Percentiles rank a stretch among this genome's conserved stretches.
Conservation (phyloP, 2,113 vertebrate genomes). For the Trochalopteron elliotii region DNA sequence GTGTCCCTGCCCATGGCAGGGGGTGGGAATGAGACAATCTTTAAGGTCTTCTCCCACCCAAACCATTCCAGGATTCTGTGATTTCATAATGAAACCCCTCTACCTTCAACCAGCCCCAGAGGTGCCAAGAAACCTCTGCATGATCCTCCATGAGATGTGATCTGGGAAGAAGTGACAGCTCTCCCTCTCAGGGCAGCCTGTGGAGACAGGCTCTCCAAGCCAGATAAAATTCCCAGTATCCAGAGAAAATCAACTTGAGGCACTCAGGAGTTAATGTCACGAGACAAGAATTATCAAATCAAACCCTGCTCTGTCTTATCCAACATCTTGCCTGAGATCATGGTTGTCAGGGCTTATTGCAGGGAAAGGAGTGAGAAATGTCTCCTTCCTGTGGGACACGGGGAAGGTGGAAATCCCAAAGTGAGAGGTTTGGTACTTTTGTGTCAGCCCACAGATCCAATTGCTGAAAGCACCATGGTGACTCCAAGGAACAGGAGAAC, state of each 20-base stretch:
- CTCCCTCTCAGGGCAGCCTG: not conserved
- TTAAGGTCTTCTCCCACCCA: not conserved
- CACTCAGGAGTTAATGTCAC: not conserved
- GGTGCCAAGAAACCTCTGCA: not conserved
- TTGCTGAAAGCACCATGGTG: not conserved
- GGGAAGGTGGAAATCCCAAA: not conserved
- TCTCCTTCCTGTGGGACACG: not conserved
- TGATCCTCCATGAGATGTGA: not conserved
- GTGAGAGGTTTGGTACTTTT: rapidly evolving
- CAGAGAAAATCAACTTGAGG: not conserved
- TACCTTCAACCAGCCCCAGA: not conserved
- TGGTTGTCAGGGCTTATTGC: not conserved
- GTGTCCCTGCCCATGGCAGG: not conserved
- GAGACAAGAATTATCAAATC: not conserved
- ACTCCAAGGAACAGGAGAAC: rapidly evolving
- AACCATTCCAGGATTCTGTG: not conserved
- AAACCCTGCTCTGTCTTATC: not conserved
- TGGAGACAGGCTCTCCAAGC: not conserved
- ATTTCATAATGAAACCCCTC: not conserved
- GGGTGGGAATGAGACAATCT: not conserved
- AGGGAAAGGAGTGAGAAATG: not conserved
- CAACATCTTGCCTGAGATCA: not conserved
- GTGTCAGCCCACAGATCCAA: rapidly evolving
- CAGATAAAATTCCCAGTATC: not conserved
- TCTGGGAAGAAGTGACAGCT: not conserved